Base-by-base conservation (phyloP, 2,113 vertebrate genomes). In the Cyanoramphus novaezelandiae region DNA sequence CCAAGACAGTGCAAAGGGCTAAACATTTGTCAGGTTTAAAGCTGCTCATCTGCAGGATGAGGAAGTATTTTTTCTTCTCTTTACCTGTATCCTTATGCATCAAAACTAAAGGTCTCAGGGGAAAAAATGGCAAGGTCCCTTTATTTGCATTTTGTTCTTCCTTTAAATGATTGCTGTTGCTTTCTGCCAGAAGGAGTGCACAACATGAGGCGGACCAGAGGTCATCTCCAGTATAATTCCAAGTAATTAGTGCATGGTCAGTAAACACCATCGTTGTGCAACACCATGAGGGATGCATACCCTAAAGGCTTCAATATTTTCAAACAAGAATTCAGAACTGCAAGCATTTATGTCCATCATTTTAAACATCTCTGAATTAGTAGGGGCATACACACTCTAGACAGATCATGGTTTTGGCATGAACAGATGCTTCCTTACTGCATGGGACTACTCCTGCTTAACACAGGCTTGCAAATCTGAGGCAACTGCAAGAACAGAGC, bases 101-200 rank as follows among this genome's bases (percentile, higher is more conserved):
- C 17, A 33, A 41, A 82, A 83, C 43, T 57, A 64, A 68, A 88
- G 50, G 39, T 68, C 41, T 46, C 7, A 5, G 10, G 8, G 2
- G 0, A 1, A 6, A 18, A n/a, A 46, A 24, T 39, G 50, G 62
- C 80, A 79, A 76, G 18, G 53, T 65, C 64, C 53, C 68, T 91
- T 77, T 60, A 93, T 91, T 88, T 91, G 92, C 87, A 92, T 94
- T 92, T 93, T 78, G 57, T 53, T 89, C 60, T 92, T 52, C 74
- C 63, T 88, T 94, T 95, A 90, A 74, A 35, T 68, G 53, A 74
- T 12, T 85, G 67, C 88, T 63, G 88, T 67, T 44, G 70, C 72
- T 44, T 78, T 83, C 47, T 78, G 72, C 91, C 88, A 95, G 92
- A 90, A 70, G 86, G 88, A 87, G 69, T 2, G 49, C 88, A 85